Conservation (phyloP, 2,888 invertebrate genomes). For the Cantharis flavilabris region DNA sequence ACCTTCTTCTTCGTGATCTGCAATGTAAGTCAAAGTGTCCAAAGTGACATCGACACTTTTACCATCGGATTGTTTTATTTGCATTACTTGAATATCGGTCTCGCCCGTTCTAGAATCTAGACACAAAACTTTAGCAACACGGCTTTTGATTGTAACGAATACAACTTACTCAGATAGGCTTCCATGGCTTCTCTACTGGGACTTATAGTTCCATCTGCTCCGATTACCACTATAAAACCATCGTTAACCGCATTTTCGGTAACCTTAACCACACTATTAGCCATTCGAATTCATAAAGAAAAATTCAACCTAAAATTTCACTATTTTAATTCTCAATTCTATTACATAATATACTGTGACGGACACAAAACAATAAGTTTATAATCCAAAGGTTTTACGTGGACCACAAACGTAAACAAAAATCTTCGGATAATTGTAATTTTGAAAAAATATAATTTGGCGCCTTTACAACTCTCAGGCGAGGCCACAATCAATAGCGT, state of each 20-base stretch:
- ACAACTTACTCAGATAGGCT: constrained; percentile 73
- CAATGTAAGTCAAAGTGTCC: constrained; percentile 55
- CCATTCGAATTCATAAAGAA: constrained; percentile 42
- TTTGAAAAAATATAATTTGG: constrained; percentile 3
- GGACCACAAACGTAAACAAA: not conserved
- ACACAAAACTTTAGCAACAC: constrained; percentile 18
- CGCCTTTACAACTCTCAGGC: constrained; percentile 17
- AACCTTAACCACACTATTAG: constrained; percentile 54
- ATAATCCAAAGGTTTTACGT: not conserved
- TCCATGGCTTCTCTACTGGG: constrained; percentile 81
- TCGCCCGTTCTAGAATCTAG: constrained; percentile 47
- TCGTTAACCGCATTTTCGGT: constrained; percentile 60
- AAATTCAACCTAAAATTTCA: not conserved
- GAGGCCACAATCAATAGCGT: constrained; percentile 26
- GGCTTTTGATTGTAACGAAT: constrained; percentile 9
- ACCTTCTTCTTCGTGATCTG: constrained; percentile 37
- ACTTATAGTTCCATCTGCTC: constrained; percentile 83
- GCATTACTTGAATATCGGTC: constrained; percentile 51
- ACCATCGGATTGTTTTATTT: constrained; percentile 51
- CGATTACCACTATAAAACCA: constrained; percentile 81
- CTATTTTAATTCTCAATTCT: not conserved
- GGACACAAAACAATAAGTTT: not conserved
- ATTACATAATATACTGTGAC: not conserved
- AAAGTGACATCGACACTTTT: constrained; percentile 53
- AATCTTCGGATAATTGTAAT: not conserved